Evolutionary conservation across 1,140 invertebrate species (phyloP).

Genomic region (Acromyrmex echinatior): DNA sequence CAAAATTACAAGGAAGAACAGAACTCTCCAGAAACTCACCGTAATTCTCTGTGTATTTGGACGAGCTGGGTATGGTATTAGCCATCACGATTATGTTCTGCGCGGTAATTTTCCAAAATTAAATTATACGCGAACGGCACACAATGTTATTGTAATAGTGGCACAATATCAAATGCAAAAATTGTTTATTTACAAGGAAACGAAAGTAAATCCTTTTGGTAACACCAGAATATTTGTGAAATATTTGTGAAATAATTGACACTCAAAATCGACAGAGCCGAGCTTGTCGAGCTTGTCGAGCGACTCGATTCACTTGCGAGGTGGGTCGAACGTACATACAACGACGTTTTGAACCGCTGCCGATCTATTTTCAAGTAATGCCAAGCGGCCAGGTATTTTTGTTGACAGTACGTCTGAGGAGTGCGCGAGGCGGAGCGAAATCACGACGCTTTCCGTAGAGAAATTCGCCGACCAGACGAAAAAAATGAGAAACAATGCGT

Average conservation of each 20-base stretch:
- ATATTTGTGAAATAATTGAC: not conserved
- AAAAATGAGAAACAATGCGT: not conserved
- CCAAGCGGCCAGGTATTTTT: conserved; percentile 73
- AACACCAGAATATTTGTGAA: not conserved
- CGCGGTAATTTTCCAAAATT: conserved; percentile 32
- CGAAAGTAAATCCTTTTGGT: not conserved
- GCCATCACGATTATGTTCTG: conserved; percentile 75
- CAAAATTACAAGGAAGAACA: not conserved
- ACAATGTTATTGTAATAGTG: conserved; percentile 72
- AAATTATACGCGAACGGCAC: conserved; percentile 53
- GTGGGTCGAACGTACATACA: conserved; percentile 50
- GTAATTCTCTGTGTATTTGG: conserved; percentile 79
- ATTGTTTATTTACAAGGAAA: not conserved
- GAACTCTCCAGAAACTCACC: conserved; percentile 56
- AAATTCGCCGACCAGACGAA: not conserved
- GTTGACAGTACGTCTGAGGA: conserved; percentile 59
- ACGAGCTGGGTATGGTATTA: conserved; percentile 75
- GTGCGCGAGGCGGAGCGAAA: conserved; percentile 12
- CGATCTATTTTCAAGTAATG: conserved; percentile 74
- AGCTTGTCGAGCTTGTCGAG: not conserved
- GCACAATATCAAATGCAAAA: conserved; percentile 11
- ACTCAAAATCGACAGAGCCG: not conserved
- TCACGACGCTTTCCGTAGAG: not conserved
- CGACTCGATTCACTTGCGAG: conserved; percentile 2
- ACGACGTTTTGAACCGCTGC: conserved; percentile 55